Evolutionary conservation across 2,797 vertebrate genomes (phyloP).

Genomic region (Uromys caudimaculatus): DNA sequence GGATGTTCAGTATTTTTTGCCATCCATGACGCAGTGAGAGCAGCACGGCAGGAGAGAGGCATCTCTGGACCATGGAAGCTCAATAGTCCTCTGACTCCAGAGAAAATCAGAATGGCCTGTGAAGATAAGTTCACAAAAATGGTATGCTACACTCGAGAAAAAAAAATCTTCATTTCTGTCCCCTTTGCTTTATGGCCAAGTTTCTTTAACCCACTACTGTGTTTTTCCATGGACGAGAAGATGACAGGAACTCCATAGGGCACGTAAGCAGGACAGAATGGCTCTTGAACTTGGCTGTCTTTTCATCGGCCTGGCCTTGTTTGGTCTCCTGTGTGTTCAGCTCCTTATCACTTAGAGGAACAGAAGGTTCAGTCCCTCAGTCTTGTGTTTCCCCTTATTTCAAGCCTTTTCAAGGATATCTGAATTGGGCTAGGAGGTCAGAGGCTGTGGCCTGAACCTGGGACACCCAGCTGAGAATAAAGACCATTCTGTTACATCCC

Average conservation of each 20-base stretch:
- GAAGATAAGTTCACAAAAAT: conserved; percentile 89
- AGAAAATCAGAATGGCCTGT: conserved; percentile 90
- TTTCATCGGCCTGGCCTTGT: not conserved
- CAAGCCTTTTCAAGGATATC: not conserved
- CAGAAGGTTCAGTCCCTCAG: not conserved
- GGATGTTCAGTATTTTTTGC: conserved; percentile 91
- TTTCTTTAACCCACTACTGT: not conserved
- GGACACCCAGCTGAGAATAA: not conserved
- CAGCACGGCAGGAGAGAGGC: conserved; percentile 86
- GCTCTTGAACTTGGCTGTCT: not conserved
- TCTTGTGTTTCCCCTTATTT: not conserved
- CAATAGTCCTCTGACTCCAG: conserved; percentile 90
- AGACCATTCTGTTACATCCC: not conserved
- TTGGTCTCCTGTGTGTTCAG: not conserved
- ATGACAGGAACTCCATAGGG: not conserved
- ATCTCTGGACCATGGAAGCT: conserved; percentile 85
- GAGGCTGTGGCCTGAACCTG: not conserved
- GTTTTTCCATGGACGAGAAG: not conserved
- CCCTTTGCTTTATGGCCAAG: not conserved
- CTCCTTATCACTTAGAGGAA: not conserved
- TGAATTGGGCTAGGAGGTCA: not conserved
- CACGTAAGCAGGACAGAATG: not conserved
- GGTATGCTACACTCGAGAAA: conserved; percentile 80
- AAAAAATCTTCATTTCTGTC: not conserved
- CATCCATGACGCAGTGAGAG: conserved; percentile 88